phyloP scores from a whole-genome alignment of 2,113 vertebrate species.

The Muntiacus muntjak region DNA sequence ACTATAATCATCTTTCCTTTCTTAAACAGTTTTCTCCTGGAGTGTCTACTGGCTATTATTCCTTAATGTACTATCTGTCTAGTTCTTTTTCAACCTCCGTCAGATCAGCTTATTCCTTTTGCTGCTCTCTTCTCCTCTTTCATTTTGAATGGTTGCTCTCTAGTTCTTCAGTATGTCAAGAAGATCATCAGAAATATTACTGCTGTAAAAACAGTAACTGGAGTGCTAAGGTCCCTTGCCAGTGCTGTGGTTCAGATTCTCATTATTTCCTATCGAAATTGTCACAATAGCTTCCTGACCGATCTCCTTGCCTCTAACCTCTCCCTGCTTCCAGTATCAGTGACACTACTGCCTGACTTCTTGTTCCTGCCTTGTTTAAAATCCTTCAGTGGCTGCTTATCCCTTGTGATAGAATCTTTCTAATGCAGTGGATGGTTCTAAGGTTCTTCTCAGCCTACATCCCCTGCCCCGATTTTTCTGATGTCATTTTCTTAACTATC shows the following conservation, averaged over 20 bases:
- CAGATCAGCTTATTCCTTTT: background rate
- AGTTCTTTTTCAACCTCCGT: background rate
- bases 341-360: background rate
- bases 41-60: background rate
- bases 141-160: background rate
- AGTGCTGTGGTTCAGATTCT: background rate
- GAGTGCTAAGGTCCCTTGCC: background rate
- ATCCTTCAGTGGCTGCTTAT: background rate
- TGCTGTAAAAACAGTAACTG: background rate
- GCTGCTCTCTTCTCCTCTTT: background rate
- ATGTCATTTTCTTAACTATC: background rate
- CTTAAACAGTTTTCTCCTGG: background rate
- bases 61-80: background rate
- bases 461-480: background rate
- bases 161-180: background rate
- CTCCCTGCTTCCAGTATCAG: background rate
- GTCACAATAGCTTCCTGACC: background rate
- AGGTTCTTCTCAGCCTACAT: background rate
- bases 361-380: background rate
- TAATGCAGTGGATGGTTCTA: background rate
- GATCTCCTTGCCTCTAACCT: background rate
- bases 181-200: background rate
- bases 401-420: background rate
- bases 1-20: background rate
- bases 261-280: background rate